Base-by-base conservation (phyloP, 2,113 vertebrate species). In the Chroicocephalus ridibundus region DNA sequence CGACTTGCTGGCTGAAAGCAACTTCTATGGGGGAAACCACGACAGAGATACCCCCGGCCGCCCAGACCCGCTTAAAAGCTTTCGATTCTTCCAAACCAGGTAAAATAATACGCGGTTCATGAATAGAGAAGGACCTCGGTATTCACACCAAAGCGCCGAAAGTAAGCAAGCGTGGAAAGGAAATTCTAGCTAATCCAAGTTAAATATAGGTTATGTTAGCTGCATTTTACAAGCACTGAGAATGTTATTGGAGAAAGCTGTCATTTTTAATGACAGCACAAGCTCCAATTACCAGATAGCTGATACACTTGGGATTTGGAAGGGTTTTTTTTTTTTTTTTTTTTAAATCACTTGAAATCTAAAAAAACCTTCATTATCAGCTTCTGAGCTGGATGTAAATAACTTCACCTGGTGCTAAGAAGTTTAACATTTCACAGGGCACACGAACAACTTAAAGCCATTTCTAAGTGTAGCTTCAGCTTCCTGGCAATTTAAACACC, bases 241-340 rank as follows among this genome's bases (percentile, higher is more conserved):
- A 91, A 96, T 96, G 95, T 97, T 97, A 98, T 97, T 97, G 97
- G 98, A 98, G 97, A 98, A 98, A 98, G 97, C 98, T 98, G 98
- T 98, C 98, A 98, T 98, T 98, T 98, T 97, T 98, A 98, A 98
- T 98, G 98, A 98, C 97, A 98, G 98, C 98, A 97, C 97, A 97
- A 98, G 97, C 98, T 97, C 98, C 98, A 98, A 98, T 98, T 98
- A 98, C 98, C 97, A 94, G 96, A 96, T 95, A 90, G 95, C 97
- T 94, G 96, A 98, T 98, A 96, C 98, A 90, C 98, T 93, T 79
- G 98, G 98, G 98, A 98, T 94, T 94, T 94, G 93, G 89, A 83
- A 93, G 75, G 25, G 8, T 22, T 18, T 24, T 51, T 22, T 51
- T 72, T 20, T 47, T 47, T 46, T 97, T 96, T 95, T 69, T 66